Conservation (phyloP, 92 coral and sea anemone genomes). For the Zoanthus sansibaricus region DNA sequence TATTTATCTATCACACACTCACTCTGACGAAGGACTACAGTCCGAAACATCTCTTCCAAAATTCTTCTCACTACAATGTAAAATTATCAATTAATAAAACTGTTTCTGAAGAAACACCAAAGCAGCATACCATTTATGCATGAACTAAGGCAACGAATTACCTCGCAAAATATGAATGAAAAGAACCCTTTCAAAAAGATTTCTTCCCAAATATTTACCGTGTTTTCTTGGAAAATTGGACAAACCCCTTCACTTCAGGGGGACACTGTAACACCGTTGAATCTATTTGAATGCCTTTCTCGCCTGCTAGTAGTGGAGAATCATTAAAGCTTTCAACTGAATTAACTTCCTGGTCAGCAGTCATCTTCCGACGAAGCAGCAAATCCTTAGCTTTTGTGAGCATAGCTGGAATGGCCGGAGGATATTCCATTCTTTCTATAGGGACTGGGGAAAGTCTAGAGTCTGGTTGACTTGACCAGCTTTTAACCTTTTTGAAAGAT, state of each 20-base stretch:
- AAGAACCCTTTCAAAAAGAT: background rate
- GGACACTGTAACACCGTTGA: slow-evolving; percentile 48
- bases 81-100: too few relatives aligned
- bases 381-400: slow-evolving; percentile 56
- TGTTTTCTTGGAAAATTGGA: slow-evolving; percentile 53
- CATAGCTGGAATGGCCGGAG: slow-evolving; percentile 40
- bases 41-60: too few relatives aligned
- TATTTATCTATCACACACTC: too few relatives aligned
- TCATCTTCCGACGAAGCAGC: slow-evolving; percentile 32
- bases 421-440: background rate
- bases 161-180: too few relatives aligned
- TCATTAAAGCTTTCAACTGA: slow-evolving; percentile 9
- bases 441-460: slow-evolving; percentile 40
- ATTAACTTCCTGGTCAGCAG: slow-evolving; percentile 13
- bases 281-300: slow-evolving; percentile 13
- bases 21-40: too few relatives aligned
- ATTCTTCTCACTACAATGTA: too few relatives aligned
- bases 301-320: slow-evolving; percentile 9
- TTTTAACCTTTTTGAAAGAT: slow-evolving; percentile 2
- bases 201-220: slow-evolving; percentile 1
- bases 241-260: slow-evolving; percentile 53
- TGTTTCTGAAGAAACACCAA: too few relatives aligned
- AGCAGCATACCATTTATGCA: too few relatives aligned
- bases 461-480: slow-evolving; percentile 23
- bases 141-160: too few relatives aligned